Base-by-base conservation (phyloP, 2,888 invertebrate species). In the Priocnemis perturbator region DNA sequence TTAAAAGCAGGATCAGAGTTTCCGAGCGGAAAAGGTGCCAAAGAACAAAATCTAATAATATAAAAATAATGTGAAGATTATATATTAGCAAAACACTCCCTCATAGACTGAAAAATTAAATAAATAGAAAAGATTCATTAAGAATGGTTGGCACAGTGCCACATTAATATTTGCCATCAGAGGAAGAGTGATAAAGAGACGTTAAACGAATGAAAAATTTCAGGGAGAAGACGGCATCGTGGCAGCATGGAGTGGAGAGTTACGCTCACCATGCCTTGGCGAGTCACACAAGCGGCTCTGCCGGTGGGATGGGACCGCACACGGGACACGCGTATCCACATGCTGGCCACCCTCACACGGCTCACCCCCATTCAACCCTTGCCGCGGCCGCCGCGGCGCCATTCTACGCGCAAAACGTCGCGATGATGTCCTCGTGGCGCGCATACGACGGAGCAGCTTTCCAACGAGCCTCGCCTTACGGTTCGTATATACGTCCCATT, bases 361-460 rank as follows among this genome's bases (percentile, higher is more conserved):
- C 91, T 83, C 92, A 91, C 89, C 91, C 91, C 84, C 91, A 90
- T 87, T 87, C 91, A 69, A 87, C 89, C 17, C 85, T 91, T 21
- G 90, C 90, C 23, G 88, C 89, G 7, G 88, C 90, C 7, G 90
- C 92, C 86, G 87, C 93, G 89, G 90, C 91, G 1, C 94, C 94
- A 74, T 95, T 96, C 82, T 96, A 96, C 89, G 93, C 94, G 17
- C 95, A 95, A 89, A 95, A 95, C 89, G 93, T 95, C 88, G 94
- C 95, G 85, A 93, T 94, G 93, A 93, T 94, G 94, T 92, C 92
- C 30, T 93, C 93, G 58, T 95, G 96, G 93, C 92, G 95, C 79
- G 91, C 92, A 17, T 96, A 96, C 90, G 96, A 96, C 86, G 91
- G 92, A 19, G 84, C 90, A 0, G 93, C 94, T n/a, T 94, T 95